phyloP scores from a whole-genome alignment of 1,140 invertebrate genomes.

The Sarcophaga peregrina region DNA sequence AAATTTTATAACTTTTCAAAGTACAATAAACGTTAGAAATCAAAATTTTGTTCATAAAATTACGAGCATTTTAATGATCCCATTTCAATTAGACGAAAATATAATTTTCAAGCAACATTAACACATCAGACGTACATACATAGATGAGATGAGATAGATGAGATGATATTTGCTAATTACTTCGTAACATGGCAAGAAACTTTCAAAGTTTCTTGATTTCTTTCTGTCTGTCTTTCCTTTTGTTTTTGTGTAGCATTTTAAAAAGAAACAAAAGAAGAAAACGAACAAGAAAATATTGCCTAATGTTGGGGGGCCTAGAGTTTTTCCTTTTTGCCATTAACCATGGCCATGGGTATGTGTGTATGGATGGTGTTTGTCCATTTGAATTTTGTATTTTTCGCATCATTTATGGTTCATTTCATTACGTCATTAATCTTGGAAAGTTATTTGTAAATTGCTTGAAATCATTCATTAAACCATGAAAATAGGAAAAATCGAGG shows the following conservation, averaged over 20 bases:
- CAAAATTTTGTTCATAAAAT: too few relatives aligned
- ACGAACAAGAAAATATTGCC: background rate
- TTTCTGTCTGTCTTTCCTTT: too few relatives aligned
- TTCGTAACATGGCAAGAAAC: background rate
- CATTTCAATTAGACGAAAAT: background rate
- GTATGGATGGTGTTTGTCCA: background rate
- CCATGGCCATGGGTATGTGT: background rate
- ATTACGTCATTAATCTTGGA: slow-evolving; percentile 46
- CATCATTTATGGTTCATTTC: slow-evolving; percentile 43
- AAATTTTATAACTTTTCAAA: too few relatives aligned
- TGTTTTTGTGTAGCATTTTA: background rate
- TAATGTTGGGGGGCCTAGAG: background rate
- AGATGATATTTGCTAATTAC: background rate
- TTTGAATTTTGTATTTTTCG: slow-evolving; percentile 27
- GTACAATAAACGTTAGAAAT: too few relatives aligned
- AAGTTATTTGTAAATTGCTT: slow-evolving; percentile 21
- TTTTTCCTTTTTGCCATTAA: background rate
- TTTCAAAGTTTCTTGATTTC: too few relatives aligned
- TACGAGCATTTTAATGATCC: background rate
- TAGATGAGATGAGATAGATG: too few relatives aligned
- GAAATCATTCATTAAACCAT: slow-evolving; percentile 32
- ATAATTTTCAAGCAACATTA: background rate
- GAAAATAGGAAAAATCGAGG: background rate
- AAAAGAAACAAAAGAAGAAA: background rate
- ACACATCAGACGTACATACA: background rate